These are phyloP conservation scores for Channallabes apus DNA, from an alignment of 2,797 vertebrate genomes.

Conservation along the genomic window DNA sequence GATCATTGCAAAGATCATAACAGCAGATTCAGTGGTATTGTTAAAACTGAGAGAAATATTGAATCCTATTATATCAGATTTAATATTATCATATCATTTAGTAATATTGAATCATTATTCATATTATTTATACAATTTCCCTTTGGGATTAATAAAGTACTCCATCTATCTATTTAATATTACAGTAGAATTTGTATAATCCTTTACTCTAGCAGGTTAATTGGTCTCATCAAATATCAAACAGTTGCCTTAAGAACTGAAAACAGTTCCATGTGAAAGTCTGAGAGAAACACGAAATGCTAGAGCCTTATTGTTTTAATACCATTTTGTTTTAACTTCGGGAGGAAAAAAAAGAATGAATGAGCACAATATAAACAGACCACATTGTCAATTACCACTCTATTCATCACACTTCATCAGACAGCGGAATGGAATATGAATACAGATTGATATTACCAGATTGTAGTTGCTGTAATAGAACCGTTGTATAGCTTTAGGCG, in stretches of 20 bases:
- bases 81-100: too few relatives aligned
- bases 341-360: neutral
- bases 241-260: neutral
- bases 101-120: too few relatives aligned
- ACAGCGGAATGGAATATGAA: neutral
- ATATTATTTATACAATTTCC: too few relatives aligned
- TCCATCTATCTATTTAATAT: too few relatives aligned
- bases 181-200: too few relatives aligned
- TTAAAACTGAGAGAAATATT: too few relatives aligned
- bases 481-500: neutral
- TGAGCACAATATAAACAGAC: neutral
- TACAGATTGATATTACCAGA: neutral
- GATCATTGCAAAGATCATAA: too few relatives aligned
- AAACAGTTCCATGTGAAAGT: neutral
- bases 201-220: neutral
- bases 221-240: neutral
- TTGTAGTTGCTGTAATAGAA: neutral
- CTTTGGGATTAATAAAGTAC: too few relatives aligned
- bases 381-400: neutral
- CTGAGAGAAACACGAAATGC: neutral
- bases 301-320: neutral
- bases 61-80: too few relatives aligned
- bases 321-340: neutral
- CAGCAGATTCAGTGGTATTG: too few relatives aligned
- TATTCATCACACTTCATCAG: constrained; percentile 18